Evolutionary conservation across 2,888 invertebrate genomes (phyloP).

Genomic region (Athripsodes cinereus): DNA sequence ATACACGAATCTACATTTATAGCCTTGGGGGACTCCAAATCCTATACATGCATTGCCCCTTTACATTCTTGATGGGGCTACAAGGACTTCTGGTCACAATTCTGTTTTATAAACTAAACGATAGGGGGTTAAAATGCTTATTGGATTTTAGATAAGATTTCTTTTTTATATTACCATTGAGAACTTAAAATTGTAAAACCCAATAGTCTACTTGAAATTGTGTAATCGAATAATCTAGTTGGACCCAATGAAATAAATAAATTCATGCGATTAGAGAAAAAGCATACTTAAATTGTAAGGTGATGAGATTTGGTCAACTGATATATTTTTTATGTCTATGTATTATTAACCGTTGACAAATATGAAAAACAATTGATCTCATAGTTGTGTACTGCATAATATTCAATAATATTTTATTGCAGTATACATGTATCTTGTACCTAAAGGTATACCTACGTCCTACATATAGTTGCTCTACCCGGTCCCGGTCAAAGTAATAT

Average conservation of each 20-base stretch:
- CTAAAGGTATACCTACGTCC: too few species aligned
- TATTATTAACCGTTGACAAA: background rate
- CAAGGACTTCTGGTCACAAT: slow-evolving; percentile 20
- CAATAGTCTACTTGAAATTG: background rate
- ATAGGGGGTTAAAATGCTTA: slow-evolving; percentile 18
- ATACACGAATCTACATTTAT: slow-evolving; percentile 16
- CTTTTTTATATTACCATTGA: background rate
- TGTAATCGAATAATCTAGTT: background rate
- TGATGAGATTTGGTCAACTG: background rate
- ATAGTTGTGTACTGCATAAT: too few species aligned
- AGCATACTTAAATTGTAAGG: too few species aligned
- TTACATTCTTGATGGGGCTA: background rate
- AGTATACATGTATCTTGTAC: too few species aligned
- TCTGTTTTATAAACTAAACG: slow-evolving; percentile 27
- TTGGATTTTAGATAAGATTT: background rate
- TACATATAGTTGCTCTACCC: too few species aligned
- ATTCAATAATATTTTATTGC: too few species aligned
- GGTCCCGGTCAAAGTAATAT: too few species aligned
- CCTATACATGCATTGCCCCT: background rate
- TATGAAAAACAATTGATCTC: too few species aligned
- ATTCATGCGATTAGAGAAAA: too few species aligned
- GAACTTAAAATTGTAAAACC: background rate
- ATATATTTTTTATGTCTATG: background rate
- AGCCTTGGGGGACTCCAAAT: slow-evolving; percentile 1
- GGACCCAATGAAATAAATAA: too few species aligned